Evolutionary conservation across 2,888 invertebrate species (phyloP).

Genomic region (Drosophila lacicola): DNA sequence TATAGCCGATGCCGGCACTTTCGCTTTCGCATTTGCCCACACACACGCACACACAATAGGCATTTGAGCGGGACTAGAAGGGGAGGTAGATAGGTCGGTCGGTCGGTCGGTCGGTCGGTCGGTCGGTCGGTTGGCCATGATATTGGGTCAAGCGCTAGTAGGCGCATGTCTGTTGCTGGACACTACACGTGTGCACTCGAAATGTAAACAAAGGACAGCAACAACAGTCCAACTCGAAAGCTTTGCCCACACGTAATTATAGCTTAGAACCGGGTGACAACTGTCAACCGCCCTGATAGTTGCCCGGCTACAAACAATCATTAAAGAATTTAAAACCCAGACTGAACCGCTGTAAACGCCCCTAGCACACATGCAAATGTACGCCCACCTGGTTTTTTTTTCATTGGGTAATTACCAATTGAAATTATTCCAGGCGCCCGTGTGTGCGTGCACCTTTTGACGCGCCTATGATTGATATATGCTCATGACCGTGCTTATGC

Average conservation of each 20-base stretch:
- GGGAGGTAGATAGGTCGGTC: background rate
- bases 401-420: constrained; percentile 36
- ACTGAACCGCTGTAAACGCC: constrained; percentile 12
- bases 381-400: background rate
- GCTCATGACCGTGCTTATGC: constrained; percentile 4
- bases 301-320: constrained; percentile 36
- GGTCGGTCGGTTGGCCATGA: no score
- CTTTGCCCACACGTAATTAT: constrained; percentile 29
- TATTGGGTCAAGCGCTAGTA: constrained; percentile 50
- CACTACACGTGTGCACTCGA: constrained; percentile 50
- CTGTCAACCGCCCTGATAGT: constrained; percentile 40
- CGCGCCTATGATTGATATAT: constrained; percentile 46
- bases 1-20: constrained; percentile 74
- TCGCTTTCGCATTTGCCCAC: constrained; percentile 68
- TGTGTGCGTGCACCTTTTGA: constrained; percentile 58
- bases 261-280: constrained; percentile 40
- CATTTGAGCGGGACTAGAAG: background rate
- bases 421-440: constrained; percentile 32
- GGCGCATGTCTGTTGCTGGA: constrained; percentile 70
- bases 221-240: constrained; percentile 22
- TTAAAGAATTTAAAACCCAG: constrained; percentile 68
- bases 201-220: constrained; percentile 69
- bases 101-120: no score
- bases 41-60: constrained; percentile 37
- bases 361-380: constrained; percentile 37